Conservation (phyloP, 1,140 invertebrate species). For the Eulimnadia texana region DNA sequence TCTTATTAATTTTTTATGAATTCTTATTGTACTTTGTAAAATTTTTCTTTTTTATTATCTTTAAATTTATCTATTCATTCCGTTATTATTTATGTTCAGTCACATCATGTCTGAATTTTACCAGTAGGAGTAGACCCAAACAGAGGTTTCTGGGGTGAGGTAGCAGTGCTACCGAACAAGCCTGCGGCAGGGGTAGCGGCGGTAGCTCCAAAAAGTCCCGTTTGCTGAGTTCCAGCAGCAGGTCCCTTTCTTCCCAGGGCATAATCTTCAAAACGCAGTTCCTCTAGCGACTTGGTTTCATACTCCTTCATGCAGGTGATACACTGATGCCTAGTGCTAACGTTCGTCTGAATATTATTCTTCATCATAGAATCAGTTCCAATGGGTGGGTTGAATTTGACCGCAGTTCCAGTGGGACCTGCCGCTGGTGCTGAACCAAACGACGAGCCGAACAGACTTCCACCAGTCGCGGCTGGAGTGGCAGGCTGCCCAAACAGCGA, state of each 20-base stretch:
- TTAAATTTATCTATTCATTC: neutral
- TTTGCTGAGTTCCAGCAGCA: slow-evolving; percentile 10
- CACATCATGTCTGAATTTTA: neutral
- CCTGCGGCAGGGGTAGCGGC: slow-evolving; percentile 19
- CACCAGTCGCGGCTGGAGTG: slow-evolving; percentile 29
- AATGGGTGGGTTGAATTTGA: slow-evolving; percentile 73
- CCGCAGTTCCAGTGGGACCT: slow-evolving; percentile 47
- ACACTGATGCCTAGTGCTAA: slow-evolving; percentile 83
- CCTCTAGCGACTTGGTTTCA: slow-evolving; percentile 83
- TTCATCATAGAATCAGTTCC: slow-evolving; percentile 86
- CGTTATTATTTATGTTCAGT: neutral
- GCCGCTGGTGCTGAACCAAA: slow-evolving; percentile 6
- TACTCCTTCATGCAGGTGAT: slow-evolving; percentile 98
- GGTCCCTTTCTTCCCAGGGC: slow-evolving; percentile 67
- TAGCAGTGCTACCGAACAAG: slow-evolving; percentile 20
- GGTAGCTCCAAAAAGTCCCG: slow-evolving; percentile 20
- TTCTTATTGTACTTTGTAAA: slow-evolving; percentile 8
- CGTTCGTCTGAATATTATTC: slow-evolving; percentile 59
- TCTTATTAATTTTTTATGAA: slow-evolving; percentile 6
- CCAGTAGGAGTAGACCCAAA: slow-evolving; percentile 25
- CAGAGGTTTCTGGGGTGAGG: slow-evolving; percentile 27
- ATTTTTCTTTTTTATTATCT: neutral
- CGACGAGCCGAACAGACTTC: slow-evolving; percentile 22
- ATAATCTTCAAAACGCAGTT: slow-evolving; percentile 88
- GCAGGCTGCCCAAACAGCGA: slow-evolving; percentile 45